Evolutionary conservation across 2,113 vertebrate species (phyloP).

Genomic region (Octodon degus): DNA sequence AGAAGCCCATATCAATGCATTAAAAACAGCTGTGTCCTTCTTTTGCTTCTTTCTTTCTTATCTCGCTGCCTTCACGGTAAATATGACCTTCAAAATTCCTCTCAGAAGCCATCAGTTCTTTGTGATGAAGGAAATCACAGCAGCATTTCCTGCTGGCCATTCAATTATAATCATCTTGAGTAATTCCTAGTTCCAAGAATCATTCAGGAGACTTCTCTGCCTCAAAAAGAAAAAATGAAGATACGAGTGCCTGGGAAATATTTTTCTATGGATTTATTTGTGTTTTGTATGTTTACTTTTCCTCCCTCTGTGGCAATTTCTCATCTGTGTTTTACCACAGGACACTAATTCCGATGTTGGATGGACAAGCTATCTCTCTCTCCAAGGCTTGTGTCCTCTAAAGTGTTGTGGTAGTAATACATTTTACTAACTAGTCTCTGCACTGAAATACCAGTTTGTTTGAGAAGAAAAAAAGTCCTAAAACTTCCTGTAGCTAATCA

Average conservation of each 20-base stretch:
- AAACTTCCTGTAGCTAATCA: neutral
- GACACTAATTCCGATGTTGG: neutral
- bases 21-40: constrained; percentile 66
- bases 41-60: constrained; percentile 74
- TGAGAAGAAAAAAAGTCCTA: constrained; percentile 6
- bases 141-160: constrained; percentile 51
- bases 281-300: neutral
- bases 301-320: neutral
- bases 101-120: constrained; percentile 40
- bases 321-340: neutral
- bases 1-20: constrained; percentile 57
- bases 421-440: neutral
- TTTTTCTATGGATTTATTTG: neutral
- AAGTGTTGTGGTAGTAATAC: neutral
- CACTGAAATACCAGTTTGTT: neutral
- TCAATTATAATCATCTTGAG: constrained; percentile 65
- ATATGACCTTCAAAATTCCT: constrained; percentile 60
- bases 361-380: neutral
- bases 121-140: constrained; percentile 70
- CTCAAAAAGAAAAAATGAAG: constrained; percentile 26
- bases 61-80: constrained; percentile 67
- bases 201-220: constrained; percentile 66
- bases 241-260: neutral
- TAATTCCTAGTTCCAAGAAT: constrained; percentile 60
- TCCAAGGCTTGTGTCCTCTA: neutral